Percentiles rank a stretch among this genome's conserved stretches.
These are phyloP conservation scores for Microcebus lehilahytsara DNA, from an alignment of 2,113 vertebrate genomes.

Conservation along the genomic window DNA sequence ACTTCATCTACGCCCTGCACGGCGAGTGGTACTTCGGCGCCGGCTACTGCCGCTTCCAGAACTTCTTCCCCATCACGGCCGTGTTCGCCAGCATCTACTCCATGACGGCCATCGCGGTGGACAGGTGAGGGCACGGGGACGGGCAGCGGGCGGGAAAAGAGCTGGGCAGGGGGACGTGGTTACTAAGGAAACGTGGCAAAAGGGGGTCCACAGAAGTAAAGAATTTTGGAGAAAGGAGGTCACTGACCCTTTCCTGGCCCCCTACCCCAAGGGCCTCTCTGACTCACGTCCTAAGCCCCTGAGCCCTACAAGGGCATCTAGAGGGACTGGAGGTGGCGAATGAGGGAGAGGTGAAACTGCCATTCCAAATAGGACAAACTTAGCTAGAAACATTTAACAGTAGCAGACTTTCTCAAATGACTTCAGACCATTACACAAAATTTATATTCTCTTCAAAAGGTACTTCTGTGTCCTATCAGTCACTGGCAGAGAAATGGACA, in stretches of 20 bases:
- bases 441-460: not conserved
- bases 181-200: not conserved
- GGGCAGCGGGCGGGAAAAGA: not conserved
- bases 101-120: constrained; percentile 97
- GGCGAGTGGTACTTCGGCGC: constrained; percentile 98
- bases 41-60: constrained; percentile 97
- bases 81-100: constrained; percentile 99
- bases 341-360: not conserved
- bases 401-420: not conserved
- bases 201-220: not conserved
- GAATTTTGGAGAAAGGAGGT: not conserved
- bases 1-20: constrained; percentile 95
- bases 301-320: not conserved
- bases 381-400: not conserved
- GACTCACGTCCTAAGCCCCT: not conserved
- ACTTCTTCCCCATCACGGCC: constrained; percentile 98
- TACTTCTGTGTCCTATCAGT: not conserved
- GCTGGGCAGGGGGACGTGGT: not conserved
- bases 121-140: constrained; percentile 89
- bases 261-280: not conserved
- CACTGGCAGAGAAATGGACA: not conserved
- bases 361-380: not conserved
- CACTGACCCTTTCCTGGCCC: not conserved
- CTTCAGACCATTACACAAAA: not conserved
- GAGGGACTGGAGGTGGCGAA: not conserved